Evolutionary conservation across 2,797 vertebrate species (phyloP).

Genomic region (Champsocephalus esox): DNA sequence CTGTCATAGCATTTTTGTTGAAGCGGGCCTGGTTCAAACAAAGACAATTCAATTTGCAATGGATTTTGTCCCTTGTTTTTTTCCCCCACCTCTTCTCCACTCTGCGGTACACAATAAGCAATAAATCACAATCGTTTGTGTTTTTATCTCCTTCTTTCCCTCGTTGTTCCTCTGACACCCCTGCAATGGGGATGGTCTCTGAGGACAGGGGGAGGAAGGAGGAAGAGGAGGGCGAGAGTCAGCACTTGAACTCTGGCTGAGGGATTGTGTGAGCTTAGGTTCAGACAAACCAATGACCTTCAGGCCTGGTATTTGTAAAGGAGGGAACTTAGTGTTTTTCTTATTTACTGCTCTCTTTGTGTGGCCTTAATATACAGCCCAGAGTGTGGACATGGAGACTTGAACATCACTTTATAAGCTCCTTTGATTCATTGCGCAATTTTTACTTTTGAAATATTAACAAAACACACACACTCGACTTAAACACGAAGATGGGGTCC

Average conservation of each 20-base stretch:
- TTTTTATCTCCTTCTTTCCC: slow-evolving; percentile 83
- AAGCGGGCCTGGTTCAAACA: slow-evolving; percentile 89
- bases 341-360: slow-evolving; percentile 63
- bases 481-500: not conserved
- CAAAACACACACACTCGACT: not conserved
- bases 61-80: slow-evolving; percentile 87
- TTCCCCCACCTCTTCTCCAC: slow-evolving; percentile 50
- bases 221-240: slow-evolving; percentile 86
- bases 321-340: slow-evolving; percentile 89
- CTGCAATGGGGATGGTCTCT: slow-evolving; percentile 87
- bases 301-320: slow-evolving; percentile 86
- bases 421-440: not conserved
- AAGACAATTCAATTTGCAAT: slow-evolving; percentile 99
- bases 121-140: slow-evolving; percentile 99
- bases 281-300: slow-evolving; percentile 97
- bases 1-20: slow-evolving; percentile 90
- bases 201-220: slow-evolving; percentile 86
- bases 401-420: slow-evolving; percentile 9
- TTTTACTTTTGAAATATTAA: slow-evolving; percentile 24
- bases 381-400: slow-evolving; percentile 19
- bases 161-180: slow-evolving; percentile 79
- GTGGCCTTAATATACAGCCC: slow-evolving; percentile 53
- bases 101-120: slow-evolving; percentile 89
- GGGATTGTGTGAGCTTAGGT: slow-evolving; percentile 93
- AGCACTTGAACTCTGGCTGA: slow-evolving; percentile 90